phyloP scores from a whole-genome alignment of 92 coral and sea anemone genomes.

The Epizoanthus illoricatus region DNA sequence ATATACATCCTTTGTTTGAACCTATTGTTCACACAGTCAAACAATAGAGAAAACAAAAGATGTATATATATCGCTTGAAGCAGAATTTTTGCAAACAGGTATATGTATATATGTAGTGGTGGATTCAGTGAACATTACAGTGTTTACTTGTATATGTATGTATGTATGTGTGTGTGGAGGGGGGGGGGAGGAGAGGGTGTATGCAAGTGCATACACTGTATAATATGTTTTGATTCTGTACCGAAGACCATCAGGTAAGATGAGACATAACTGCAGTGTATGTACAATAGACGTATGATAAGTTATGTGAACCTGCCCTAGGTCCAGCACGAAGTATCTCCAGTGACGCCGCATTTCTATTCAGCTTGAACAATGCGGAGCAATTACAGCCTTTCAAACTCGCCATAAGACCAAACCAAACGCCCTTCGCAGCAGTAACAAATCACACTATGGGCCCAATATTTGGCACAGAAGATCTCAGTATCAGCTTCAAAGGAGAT shows the following conservation, averaged over 20 bases:
- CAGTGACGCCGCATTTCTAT: constrained; percentile 29
- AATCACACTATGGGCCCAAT: constrained; percentile 9
- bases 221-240: too few relatives aligned
- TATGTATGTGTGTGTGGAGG: too few relatives aligned
- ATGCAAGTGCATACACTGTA: too few relatives aligned
- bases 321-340: constrained; percentile 26
- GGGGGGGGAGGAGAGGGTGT: too few relatives aligned
- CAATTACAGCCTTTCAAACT: constrained; percentile 16
- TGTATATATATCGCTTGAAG: too few relatives aligned
- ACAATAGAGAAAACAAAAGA: too few relatives aligned
- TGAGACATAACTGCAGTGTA: not conserved
- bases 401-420: not conserved
- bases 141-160: too few relatives aligned
- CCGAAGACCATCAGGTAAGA: not conserved
- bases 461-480: constrained; percentile 19
- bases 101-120: too few relatives aligned
- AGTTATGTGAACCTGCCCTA: not conserved
- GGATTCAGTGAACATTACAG: too few relatives aligned
- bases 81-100: too few relatives aligned
- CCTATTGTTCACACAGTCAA: too few relatives aligned
- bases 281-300: not conserved
- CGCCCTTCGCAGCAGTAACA: constrained; percentile 6
- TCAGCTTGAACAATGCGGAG: constrained; percentile 21
- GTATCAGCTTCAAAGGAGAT: not conserved
- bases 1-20: too few relatives aligned